A percentile compares a stretch with the other conserved stretches of the same genome.
phyloP scores from a whole-genome alignment of 1,140 invertebrate genomes.

The Meloidogyne exigua region DNA sequence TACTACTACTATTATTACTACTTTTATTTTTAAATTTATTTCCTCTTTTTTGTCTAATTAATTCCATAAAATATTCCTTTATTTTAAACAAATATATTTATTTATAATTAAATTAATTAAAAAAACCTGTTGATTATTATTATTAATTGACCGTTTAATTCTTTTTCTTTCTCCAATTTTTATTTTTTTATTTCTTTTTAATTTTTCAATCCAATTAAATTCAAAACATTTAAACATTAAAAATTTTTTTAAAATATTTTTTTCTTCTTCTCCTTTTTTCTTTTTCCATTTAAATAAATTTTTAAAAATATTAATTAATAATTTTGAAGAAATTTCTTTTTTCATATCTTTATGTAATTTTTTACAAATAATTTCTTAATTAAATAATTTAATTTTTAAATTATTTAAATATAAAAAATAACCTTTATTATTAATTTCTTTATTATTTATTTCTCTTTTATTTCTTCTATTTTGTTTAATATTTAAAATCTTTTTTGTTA shows the following conservation, averaged over 20 bases:
- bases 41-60: background rate
- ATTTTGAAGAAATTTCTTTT: slow-evolving; percentile 1
- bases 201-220: background rate
- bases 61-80: slow-evolving; percentile 2
- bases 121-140: background rate
- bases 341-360: background rate
- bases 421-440: background rate
- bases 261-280: background rate
- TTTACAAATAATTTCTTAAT: background rate
- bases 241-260: slow-evolving; percentile 3
- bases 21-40: background rate
- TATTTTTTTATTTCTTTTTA: background rate
- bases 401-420: background rate
- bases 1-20: background rate
- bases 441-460: slow-evolving; percentile 5
- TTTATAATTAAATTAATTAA: no score
- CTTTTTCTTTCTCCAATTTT: background rate
- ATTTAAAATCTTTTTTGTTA: background rate
- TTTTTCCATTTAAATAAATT: slow-evolving; percentile 4
- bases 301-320: background rate
- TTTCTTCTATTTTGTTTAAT: background rate
- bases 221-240: background rate
- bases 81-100: background rate
- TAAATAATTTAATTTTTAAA: background rate
- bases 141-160: background rate